These are phyloP conservation scores for Syngnathus scovelli DNA, from an alignment of 2,113 vertebrate species.

Conservation along the genomic window DNA sequence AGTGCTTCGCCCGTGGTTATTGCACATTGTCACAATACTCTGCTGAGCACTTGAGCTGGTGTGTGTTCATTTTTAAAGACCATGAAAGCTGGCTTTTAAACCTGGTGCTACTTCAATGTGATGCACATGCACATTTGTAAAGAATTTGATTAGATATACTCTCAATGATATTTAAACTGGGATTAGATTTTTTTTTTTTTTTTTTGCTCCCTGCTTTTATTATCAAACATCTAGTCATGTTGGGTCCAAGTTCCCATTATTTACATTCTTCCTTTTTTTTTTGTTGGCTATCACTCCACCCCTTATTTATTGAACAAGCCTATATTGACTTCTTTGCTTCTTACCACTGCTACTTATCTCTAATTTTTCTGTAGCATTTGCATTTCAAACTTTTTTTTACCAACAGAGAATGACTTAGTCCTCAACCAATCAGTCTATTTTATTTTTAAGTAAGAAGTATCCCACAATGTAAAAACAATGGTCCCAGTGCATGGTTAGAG, in stretches of 20 bases:
- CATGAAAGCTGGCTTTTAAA: constrained; percentile 53
- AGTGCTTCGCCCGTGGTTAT: constrained; percentile 74
- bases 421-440: background rate
- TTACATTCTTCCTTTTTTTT: background rate
- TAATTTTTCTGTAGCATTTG: too few relatives aligned
- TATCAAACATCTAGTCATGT: background rate
- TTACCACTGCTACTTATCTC: too few relatives aligned
- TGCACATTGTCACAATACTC: constrained; percentile 69
- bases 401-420: background rate
- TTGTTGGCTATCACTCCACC: background rate
- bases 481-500: background rate
- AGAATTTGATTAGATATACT: background rate
- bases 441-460: background rate
- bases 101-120: constrained; percentile 17
- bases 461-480: background rate
- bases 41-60: constrained; percentile 49
- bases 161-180: background rate
- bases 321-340: too few relatives aligned
- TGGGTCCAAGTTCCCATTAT: background rate
- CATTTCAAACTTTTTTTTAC: background rate
- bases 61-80: constrained; percentile 55
- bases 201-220: background rate
- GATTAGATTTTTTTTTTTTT: background rate
- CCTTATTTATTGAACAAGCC: background rate
- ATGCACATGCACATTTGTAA: background rate